phyloP scores from a whole-genome alignment of 2,888 invertebrate species.

The Chaetogeoica ovagalla region DNA sequence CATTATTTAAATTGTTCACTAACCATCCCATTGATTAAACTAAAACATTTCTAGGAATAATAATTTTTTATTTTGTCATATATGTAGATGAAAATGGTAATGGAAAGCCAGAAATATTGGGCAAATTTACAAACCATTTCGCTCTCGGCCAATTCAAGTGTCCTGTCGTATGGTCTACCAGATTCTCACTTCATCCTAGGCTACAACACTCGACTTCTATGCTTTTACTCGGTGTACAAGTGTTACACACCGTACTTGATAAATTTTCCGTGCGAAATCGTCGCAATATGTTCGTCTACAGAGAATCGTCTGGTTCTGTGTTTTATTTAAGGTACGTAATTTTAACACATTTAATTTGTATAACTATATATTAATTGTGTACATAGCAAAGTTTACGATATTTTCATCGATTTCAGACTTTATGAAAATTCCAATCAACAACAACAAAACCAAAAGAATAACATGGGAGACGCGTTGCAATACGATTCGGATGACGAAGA shows the following conservation, averaged over 20 bases:
- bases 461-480: not conserved
- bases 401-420: conserved; percentile 16
- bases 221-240: conserved; percentile 67
- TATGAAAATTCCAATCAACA: conserved; percentile 34
- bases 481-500: conserved; percentile 42
- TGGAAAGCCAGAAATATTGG: not conserved
- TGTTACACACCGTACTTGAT: conserved; percentile 68
- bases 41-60: no score
- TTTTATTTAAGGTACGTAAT: conserved; percentile 64
- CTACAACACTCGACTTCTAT: conserved; percentile 68
- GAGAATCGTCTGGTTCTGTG: conserved; percentile 67
- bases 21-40: no score
- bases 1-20: no score
- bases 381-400: not conserved
- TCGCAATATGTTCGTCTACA: conserved; percentile 76
- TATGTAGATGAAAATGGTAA: conserved; percentile 23
- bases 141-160: conserved; percentile 74
- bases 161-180: conserved; percentile 72
- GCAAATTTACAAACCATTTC: conserved; percentile 59
- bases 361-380: no score
- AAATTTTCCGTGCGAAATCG: conserved; percentile 73
- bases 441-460: conserved; percentile 26
- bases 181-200: conserved; percentile 72
- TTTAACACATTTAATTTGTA: not conserved
- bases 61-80: not conserved